Percentiles rank a stretch among this genome's conserved stretches.
Conservation (phyloP, 2,797 vertebrate species). For the Microctenopoma stevenorrisi region DNA sequence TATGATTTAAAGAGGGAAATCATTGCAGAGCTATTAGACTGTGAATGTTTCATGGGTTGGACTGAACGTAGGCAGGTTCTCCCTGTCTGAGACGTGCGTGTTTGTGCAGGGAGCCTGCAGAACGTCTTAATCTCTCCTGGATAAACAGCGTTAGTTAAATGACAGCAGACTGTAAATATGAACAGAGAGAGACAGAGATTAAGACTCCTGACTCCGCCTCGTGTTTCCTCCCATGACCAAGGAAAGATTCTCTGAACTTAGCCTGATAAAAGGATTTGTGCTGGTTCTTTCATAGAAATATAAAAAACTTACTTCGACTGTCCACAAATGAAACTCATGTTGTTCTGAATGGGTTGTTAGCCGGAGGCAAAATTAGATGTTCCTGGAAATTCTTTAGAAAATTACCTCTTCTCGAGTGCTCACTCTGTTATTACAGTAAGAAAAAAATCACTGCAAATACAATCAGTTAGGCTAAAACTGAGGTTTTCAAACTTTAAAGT, state of each 20-base stretch:
- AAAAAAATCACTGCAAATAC: too few relatives aligned
- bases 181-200: slow-evolving; percentile 13
- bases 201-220: slow-evolving; percentile 10
- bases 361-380: too few relatives aligned
- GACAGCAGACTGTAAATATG: slow-evolving; percentile 35
- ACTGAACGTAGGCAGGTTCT: neutral
- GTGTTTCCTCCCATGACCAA: slow-evolving; percentile 4
- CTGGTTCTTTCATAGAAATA: too few relatives aligned
- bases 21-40: neutral
- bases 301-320: too few relatives aligned
- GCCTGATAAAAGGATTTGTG: neutral
- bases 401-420: too few relatives aligned
- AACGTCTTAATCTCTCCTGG: slow-evolving; percentile 26
- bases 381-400: too few relatives aligned
- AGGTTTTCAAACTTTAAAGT: too few relatives aligned
- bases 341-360: too few relatives aligned
- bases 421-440: too few relatives aligned
- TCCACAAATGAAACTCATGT: too few relatives aligned
- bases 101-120: slow-evolving; percentile 39
- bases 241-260: neutral
- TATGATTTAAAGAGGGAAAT: neutral
- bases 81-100: slow-evolving; percentile 9
- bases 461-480: too few relatives aligned
- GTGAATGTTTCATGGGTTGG: slow-evolving; percentile 1
- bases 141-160: slow-evolving; percentile 50